These are phyloP conservation scores for Syrista parreyssii DNA, from an alignment of 2,888 invertebrate genomes.

Conservation along the genomic window DNA sequence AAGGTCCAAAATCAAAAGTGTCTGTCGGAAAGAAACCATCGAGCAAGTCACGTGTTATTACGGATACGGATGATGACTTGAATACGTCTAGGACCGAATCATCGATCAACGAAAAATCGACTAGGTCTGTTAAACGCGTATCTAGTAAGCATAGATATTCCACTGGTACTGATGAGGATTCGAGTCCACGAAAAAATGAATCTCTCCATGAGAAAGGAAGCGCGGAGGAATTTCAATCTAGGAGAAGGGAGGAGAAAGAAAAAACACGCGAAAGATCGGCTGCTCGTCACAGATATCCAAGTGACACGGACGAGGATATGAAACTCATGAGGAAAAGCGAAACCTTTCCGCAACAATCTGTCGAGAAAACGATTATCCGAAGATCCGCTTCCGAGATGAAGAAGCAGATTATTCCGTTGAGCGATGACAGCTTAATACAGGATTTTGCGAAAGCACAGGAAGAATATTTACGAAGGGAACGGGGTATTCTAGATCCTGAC, in stretches of 20 bases:
- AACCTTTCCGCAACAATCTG: conserved; percentile 28
- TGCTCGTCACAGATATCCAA: conserved; percentile 2
- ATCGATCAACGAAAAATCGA: conserved; percentile 16
- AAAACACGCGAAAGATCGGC: conserved; percentile 15
- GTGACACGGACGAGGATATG: conserved; percentile 52
- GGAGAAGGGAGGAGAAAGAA: conserved; percentile 18
- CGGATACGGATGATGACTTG: conserved; percentile 30
- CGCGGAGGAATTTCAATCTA: background rate
- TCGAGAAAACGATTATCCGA: background rate
- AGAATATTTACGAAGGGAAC: conserved; percentile 36
- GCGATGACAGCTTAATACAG: conserved; percentile 46
- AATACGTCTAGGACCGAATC: conserved; percentile 16
- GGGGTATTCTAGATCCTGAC: conserved; percentile 46
- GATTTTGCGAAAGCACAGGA: conserved; percentile 51
- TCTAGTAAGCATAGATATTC: conserved; percentile 16
- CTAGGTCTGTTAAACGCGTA: conserved; percentile 3
- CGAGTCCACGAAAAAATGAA: conserved; percentile 17
- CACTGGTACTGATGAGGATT: conserved; percentile 18
- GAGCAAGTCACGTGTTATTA: conserved; percentile 28
- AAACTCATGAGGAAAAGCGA: conserved; percentile 66
- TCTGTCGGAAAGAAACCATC: conserved; percentile 14
- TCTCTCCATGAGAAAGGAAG: background rate
- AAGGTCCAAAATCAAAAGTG: conserved; percentile 22
- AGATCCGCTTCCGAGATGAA: conserved; percentile 39
- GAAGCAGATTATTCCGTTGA: conserved; percentile 60